A percentile compares a stretch with the other conserved stretches of the same genome.
Evolutionary conservation across 2,888 invertebrate species (phyloP).

Genomic region (Adineta ricciae): DNA sequence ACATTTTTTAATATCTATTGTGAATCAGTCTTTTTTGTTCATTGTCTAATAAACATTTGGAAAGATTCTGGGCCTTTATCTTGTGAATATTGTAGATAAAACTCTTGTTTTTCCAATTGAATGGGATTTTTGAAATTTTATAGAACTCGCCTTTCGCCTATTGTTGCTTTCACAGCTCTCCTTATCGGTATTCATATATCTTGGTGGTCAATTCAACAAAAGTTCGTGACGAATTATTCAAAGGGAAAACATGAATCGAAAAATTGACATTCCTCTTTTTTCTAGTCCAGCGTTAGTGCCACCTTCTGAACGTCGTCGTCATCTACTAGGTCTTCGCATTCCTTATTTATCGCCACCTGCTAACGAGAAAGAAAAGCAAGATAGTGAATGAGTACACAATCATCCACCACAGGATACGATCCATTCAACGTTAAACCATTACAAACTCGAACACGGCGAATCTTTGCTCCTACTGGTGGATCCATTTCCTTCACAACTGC

Average conservation of each 20-base stretch:
- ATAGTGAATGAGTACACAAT: background rate
- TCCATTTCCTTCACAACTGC: background rate
- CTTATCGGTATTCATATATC: background rate
- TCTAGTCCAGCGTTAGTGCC: background rate
- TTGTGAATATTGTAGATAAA: background rate
- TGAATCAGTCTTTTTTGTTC: background rate
- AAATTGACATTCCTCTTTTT: background rate
- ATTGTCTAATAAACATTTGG: background rate
- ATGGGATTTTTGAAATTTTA: background rate
- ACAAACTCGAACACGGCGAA: background rate
- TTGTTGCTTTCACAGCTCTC: background rate
- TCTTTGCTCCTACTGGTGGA: background rate
- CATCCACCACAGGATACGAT: background rate
- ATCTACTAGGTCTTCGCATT: background rate
- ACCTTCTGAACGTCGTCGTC: background rate
- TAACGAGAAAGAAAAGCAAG: background rate
- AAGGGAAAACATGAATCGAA: background rate
- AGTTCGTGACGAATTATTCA: background rate
- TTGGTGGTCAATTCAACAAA: conserved; percentile 18
- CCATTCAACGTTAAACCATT: background rate
- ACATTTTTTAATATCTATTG: background rate
- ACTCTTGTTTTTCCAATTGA: background rate
- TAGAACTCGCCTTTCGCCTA: background rate
- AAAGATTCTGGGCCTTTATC: background rate
- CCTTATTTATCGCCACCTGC: background rate